phyloP scores from a whole-genome alignment of 23 tunicate species.

The Ascidia mentula region DNA sequence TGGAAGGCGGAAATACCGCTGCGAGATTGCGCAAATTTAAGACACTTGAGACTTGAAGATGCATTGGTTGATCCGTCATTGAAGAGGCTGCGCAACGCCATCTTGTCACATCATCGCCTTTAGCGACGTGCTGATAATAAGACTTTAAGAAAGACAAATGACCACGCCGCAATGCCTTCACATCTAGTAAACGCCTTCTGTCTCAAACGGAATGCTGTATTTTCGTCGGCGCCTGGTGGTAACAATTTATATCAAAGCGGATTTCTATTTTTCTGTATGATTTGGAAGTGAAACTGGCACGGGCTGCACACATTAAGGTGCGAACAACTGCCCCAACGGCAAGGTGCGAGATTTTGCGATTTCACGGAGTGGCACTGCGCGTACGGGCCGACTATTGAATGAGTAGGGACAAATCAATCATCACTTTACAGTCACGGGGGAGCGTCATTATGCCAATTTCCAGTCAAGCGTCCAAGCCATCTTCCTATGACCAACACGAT shows the following conservation, averaged over 20 bases:
- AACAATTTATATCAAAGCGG: neutral
- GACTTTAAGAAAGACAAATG: slow-evolving; percentile 1
- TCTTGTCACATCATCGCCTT: slow-evolving; percentile 1
- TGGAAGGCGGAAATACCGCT: neutral
- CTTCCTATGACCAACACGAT: neutral
- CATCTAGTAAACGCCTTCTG: neutral
- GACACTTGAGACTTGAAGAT: neutral
- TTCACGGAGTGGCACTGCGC: neutral
- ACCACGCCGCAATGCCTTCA: neutral
- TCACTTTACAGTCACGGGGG: neutral
- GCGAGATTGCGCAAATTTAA: neutral
- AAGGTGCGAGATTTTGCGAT: slow-evolving; percentile 1
- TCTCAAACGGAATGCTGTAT: neutral
- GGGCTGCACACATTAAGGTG: too few relatives aligned
- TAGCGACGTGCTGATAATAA: neutral
- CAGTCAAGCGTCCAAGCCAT: neutral
- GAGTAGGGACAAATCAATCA: neutral
- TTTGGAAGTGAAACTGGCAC: too few relatives aligned
- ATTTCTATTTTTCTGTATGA: too few relatives aligned
- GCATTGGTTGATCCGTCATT: neutral
- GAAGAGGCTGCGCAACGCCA: neutral
- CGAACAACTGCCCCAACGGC: neutral
- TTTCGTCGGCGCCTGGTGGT: neutral
- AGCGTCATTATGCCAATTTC: slow-evolving; percentile 5
- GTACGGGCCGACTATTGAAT: neutral